These are phyloP conservation scores for Saguinus imperator DNA, from an alignment of 2,113 vertebrate species.

Conservation along the genomic window DNA sequence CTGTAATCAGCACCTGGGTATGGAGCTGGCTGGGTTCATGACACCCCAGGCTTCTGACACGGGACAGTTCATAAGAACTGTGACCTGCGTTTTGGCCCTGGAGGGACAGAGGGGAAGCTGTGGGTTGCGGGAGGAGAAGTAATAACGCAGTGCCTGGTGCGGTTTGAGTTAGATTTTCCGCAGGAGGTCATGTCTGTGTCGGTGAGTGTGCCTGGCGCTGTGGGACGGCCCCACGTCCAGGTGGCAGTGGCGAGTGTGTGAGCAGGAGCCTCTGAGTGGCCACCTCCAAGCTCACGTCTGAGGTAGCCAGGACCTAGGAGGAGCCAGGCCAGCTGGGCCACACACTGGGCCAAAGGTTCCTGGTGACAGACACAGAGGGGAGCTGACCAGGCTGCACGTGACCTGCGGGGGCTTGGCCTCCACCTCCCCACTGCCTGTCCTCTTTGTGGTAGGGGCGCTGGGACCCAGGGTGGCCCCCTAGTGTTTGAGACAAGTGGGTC, in stretches of 20 bases:
- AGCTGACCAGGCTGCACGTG: not conserved
- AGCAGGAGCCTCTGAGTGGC: too few relatives aligned
- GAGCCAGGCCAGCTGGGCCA: not conserved
- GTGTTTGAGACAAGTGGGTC: not conserved
- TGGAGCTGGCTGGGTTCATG: accelerated
- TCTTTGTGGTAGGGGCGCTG: not conserved
- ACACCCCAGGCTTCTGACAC: accelerated
- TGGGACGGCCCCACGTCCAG: not conserved
- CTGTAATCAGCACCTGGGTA: too few relatives aligned
- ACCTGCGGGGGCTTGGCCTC: not conserved
- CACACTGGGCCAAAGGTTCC: not conserved
- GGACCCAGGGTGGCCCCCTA: not conserved
- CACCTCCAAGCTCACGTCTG: accelerated
- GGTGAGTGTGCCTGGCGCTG: accelerated
- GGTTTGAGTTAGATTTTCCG: accelerated
- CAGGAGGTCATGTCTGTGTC: accelerated
- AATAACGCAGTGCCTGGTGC: accelerated
- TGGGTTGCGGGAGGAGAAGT: not conserved
- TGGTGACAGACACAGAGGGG: not conserved
- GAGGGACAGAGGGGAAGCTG: not conserved
- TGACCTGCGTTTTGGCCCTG: not conserved
- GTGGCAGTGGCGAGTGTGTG: not conserved
- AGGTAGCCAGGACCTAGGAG: not conserved
- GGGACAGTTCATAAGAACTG: not conserved
- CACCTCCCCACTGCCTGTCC: accelerated